Evolutionary conservation across 2,888 invertebrate genomes (phyloP), one percentile per base, ranked within the genome.

Genomic region (Drosophila mettleri): DNA sequence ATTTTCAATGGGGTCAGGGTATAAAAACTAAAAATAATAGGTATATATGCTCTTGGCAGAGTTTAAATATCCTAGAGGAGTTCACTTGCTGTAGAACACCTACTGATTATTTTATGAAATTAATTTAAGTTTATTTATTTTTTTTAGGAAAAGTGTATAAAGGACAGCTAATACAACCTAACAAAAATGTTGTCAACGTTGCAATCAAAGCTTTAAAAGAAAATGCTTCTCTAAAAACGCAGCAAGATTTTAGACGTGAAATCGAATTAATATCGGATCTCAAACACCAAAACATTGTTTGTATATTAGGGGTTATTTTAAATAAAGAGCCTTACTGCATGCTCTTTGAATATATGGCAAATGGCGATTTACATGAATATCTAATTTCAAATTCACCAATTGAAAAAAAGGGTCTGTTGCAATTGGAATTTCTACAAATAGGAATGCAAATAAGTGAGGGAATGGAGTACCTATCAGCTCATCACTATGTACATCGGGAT

Each of bases 301-400:
- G 98, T 92, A 95, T 99, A 78, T 94, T 99, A 64, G 99, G 98
- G 0, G 98, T 98, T 9, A 96, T 97, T 62, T 94, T 97, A 68
- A 96, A 96, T 84, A 96, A 97, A 85, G 96, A 97, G 89, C 98
- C 98, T 0, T 94, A 97, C 91, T 98, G 98, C 90, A 98, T 99
- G 97, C 93, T 99, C 22, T 99, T 99, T 93, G 99, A 99, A 92
- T 98, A 97, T 91, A 99, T 99, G 98, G 96, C 97, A 0, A 95
- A 98, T 92, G 99, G 99, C 0, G 99, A 99, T 92, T 93, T 99
- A 55, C 99, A 99, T 90, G 99, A 99, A 92, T 99, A 98, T 93
- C 93, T 99, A 22, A 96, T 98, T 89, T 94, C 95, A 2, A 96
- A 98, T 89, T 98, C 98, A 0, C 98, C 98, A 1, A 95, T 95